Conservation (phyloP, 1,140 invertebrate genomes). For the Agrilus planipennis region DNA sequence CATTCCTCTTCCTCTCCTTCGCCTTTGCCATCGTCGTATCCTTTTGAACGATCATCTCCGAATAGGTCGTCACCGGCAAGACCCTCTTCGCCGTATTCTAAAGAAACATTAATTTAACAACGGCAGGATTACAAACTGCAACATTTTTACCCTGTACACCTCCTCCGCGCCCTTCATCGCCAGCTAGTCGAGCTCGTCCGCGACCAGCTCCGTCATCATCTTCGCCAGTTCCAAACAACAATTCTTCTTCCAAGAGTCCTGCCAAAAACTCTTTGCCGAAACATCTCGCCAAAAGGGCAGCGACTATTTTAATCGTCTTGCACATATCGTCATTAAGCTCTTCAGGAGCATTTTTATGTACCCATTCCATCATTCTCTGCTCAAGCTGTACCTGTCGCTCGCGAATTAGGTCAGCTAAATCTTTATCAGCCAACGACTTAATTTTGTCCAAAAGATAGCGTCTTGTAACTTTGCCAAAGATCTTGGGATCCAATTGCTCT, state of each 20-base stretch:
- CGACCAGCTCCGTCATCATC: too few species aligned
- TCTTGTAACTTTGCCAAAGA: constrained; percentile 15
- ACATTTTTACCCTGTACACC: background rate
- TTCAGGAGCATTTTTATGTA: constrained; percentile 15
- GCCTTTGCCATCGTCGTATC: too few species aligned
- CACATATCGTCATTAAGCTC: constrained; percentile 17
- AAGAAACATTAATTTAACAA: background rate
- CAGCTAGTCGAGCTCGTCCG: too few species aligned
- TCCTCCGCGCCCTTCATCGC: background rate
- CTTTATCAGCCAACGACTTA: constrained; percentile 8
- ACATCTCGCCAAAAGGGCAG: constrained; percentile 11
- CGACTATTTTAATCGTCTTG: constrained; percentile 17
- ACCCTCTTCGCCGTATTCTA: too few species aligned
- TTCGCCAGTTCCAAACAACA: too few species aligned
- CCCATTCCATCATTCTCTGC: constrained; percentile 21
- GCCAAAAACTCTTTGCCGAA: background rate
- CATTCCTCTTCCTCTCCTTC: too few species aligned
- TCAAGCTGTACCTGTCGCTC: constrained; percentile 12
- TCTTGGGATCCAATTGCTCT: constrained; percentile 9
- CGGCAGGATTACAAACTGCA: background rate
- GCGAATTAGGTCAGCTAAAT: background rate
- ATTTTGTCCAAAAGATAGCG: constrained; percentile 14
- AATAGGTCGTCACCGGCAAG: too few species aligned
- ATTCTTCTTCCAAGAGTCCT: too few species aligned
- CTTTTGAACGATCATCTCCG: too few species aligned